phyloP scores from a whole-genome alignment of 35 echinoderm and acorn worm genomes.

The Eucidaris tribuloides region DNA sequence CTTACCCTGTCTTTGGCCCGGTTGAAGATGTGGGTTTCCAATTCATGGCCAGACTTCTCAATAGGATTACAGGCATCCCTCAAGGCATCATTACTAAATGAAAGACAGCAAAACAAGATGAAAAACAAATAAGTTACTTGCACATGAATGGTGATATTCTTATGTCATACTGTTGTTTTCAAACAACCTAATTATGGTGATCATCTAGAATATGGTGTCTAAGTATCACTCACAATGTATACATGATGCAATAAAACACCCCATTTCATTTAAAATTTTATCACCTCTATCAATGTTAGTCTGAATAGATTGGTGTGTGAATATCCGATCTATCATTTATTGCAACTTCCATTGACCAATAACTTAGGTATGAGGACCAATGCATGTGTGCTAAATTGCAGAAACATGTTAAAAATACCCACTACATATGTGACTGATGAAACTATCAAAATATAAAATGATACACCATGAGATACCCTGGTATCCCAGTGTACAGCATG shows the following conservation, averaged over 20 bases:
- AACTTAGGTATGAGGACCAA: too few relatives aligned
- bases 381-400: too few relatives aligned
- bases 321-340: too few relatives aligned
- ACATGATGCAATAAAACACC: neutral
- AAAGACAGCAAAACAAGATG: neutral
- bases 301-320: too few relatives aligned
- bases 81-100: conserved; percentile 50
- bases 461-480: too few relatives aligned
- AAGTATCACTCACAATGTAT: neutral
- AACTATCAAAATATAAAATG: too few relatives aligned
- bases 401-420: too few relatives aligned
- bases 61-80: conserved; percentile 50
- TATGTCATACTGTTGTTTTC: neutral
- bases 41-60: conserved; percentile 41
- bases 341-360: too few relatives aligned
- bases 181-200: neutral
- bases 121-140: neutral
- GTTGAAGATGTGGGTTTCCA: conserved; percentile 68
- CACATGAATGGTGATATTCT: neutral
- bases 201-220: neutral
- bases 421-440: too few relatives aligned
- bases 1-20: conserved; percentile 60
- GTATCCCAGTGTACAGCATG: too few relatives aligned
- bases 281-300: neutral
- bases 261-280: neutral